Evolutionary conservation across 2,888 invertebrate genomes (phyloP), one percentile per base, ranked within the genome.

Genomic region (Chymomyza amoena): DNA sequence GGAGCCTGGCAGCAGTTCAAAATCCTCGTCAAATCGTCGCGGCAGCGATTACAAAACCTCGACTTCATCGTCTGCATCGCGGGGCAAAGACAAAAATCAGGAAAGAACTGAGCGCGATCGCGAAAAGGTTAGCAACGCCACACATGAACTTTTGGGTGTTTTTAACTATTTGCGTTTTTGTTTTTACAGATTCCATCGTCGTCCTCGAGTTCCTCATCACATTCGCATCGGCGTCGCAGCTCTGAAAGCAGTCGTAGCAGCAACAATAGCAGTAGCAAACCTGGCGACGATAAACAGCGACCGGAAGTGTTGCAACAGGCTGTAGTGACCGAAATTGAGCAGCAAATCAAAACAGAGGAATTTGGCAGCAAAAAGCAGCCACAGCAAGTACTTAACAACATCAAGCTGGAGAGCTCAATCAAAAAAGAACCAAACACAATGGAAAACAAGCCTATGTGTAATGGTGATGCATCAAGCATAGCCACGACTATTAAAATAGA

Each of bases 161-260:
- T 2, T 25, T 25, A 25, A 25, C 25, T 25, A 25, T 25, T 25
- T 25, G 25, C 25, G 25, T 25, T 25, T 25, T 65, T 63, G 39
- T 36, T 25, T 36, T 57, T 13, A 52, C 64, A 85, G 85, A 66
- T 80, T 64, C 69, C 76, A 20, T 80, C 87, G 16, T 87, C 87
- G 10, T 78, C 87, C 25, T 79, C 81, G 18, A 82, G 80, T 68
- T 80, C 86, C 65, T 84, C 88, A 59, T 80, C 84, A 18, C 80
- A 89, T 69, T 83, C 88, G 16, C 78, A 80, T 70, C 78, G 89
- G 39, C 87, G 89, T 4, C 88, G 89, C 36, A 90, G 90, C 70
- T 91, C 91, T 0, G 91, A 91, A 15, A 89, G 91, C 72, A 91
- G 89, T 68, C 85, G 90, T 20, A 80, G 87, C 69, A 89, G 90